phyloP scores from a whole-genome alignment of 2,888 invertebrate genomes.

The Dasysyrphus tricinctus region DNA sequence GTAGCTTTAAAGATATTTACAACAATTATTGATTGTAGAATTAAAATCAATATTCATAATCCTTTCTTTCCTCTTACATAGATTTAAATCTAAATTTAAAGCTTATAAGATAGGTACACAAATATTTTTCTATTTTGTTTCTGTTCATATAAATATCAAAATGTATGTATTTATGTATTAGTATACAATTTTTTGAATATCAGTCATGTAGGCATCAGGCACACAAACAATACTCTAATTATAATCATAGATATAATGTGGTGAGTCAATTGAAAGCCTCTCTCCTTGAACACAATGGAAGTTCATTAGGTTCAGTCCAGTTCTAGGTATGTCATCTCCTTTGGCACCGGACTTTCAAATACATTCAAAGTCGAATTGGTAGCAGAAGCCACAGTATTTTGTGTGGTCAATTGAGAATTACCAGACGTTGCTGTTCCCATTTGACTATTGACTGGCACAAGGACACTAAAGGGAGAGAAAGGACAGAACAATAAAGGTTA shows the following conservation, averaged over 20 bases:
- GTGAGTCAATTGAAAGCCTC: slow-evolving; percentile 68
- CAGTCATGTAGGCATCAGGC: slow-evolving; percentile 59
- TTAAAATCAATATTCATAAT: background rate
- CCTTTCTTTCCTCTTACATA: slow-evolving; percentile 3
- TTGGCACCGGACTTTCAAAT: slow-evolving; percentile 70
- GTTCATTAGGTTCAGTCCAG: slow-evolving; percentile 76
- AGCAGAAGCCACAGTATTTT: slow-evolving; percentile 62
- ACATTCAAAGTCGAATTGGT: slow-evolving; percentile 67
- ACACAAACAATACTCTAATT: slow-evolving; percentile 26
- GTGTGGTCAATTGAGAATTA: slow-evolving; percentile 73
- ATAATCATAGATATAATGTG: slow-evolving; percentile 9
- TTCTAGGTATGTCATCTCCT: slow-evolving; percentile 78
- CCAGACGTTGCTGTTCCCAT: slow-evolving; percentile 46
- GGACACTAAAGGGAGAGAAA: slow-evolving; percentile 70
- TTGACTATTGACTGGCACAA: slow-evolving; percentile 61
- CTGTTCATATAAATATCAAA: slow-evolving; percentile 37
- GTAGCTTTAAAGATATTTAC: slow-evolving; percentile 48
- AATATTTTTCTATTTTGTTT: slow-evolving; percentile 29
- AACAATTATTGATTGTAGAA: background rate
- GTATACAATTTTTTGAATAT: slow-evolving; percentile 54
- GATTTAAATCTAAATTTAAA: slow-evolving; percentile 52
- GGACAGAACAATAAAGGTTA: slow-evolving; percentile 35
- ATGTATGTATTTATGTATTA: slow-evolving; percentile 23
- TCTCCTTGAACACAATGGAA: slow-evolving; percentile 55
- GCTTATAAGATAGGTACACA: slow-evolving; percentile 47